Evolutionary conservation across 2,797 vertebrate species (phyloP).

Genomic region (Pipistrellus nathusii): DNA sequence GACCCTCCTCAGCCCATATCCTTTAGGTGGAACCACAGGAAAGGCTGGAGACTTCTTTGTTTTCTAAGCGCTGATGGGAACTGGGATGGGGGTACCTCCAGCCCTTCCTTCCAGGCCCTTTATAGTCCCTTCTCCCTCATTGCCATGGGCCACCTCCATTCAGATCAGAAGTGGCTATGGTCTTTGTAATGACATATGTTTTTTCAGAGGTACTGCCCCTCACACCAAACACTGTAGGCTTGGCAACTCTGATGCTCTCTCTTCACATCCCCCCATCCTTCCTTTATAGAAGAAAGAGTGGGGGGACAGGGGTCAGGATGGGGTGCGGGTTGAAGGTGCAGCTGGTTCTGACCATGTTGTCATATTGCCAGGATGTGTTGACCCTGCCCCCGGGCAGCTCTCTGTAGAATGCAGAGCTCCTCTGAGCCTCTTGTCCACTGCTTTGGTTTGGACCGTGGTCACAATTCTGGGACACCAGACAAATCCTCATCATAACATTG

Average conservation of each 20-base stretch:
- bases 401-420: background rate
- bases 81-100: too few relatives aligned
- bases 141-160: background rate
- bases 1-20: too few relatives aligned
- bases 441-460: background rate
- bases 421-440: background rate
- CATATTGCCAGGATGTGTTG: rapidly evolving
- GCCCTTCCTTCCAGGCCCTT: background rate
- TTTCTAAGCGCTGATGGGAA: background rate
- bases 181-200: background rate
- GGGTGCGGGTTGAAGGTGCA: background rate
- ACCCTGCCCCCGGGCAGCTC: background rate
- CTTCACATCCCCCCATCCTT: too few relatives aligned
- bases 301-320: background rate
- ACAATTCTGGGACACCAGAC: background rate
- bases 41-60: background rate
- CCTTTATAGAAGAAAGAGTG: background rate
- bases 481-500: background rate
- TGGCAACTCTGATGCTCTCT: background rate
- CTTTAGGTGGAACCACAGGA: background rate
- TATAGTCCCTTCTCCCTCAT: background rate
- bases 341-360: background rate
- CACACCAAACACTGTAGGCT: background rate
- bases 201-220: background rate
- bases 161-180: background rate